Evolutionary conservation across 1,140 invertebrate species (phyloP).

Genomic region (Halyomorpha halys): DNA sequence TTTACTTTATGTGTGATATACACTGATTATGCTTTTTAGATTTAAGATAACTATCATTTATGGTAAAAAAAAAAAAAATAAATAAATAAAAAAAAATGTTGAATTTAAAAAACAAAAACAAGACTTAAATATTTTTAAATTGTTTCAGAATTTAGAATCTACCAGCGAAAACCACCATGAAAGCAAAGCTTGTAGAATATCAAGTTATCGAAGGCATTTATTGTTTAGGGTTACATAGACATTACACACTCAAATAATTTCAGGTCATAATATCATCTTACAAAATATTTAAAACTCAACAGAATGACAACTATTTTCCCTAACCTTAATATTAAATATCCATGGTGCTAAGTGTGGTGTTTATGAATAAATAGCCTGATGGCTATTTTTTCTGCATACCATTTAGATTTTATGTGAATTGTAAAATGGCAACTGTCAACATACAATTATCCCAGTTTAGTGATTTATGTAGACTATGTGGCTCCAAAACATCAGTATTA

Average conservation of each 20-base stretch:
- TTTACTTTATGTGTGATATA: too few species aligned
- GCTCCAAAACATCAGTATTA: constrained; percentile 43
- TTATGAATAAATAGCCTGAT: not conserved
- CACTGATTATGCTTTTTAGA: too few species aligned
- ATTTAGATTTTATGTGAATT: not conserved
- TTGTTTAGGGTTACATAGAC: constrained; percentile 7
- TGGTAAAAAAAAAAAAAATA: too few species aligned
- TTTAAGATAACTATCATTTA: too few species aligned
- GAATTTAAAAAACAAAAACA: too few species aligned
- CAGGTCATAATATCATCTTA: constrained; percentile 11
- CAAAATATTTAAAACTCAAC: too few species aligned
- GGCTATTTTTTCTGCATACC: constrained; percentile 10
- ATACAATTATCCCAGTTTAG: constrained; percentile 36
- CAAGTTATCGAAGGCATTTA: not conserved
- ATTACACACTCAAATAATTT: constrained; percentile 27
- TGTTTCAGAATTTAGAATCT: too few species aligned
- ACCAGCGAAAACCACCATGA: too few species aligned
- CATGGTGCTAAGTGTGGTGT: not conserved
- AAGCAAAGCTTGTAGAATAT: not conserved
- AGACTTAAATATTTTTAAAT: too few species aligned
- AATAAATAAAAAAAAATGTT: too few species aligned
- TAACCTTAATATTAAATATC: not conserved
- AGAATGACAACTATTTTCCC: not conserved
- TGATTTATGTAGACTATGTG: constrained; percentile 47
- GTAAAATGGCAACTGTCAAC: constrained; percentile 22